phyloP scores from a whole-genome alignment of 2,888 invertebrate genomes.

The Zygaena filipendulae region DNA sequence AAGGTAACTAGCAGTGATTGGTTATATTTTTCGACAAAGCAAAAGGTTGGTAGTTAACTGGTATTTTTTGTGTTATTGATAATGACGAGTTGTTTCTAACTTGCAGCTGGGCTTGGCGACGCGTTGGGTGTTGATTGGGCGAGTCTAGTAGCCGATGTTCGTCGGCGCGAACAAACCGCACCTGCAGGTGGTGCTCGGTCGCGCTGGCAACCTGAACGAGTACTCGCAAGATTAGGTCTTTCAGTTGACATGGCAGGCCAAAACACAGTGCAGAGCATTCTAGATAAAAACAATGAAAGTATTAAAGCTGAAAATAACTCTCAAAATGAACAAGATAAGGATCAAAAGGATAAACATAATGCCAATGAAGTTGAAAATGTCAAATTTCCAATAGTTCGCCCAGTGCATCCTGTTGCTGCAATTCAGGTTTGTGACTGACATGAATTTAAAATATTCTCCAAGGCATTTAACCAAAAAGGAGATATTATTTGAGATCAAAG shows the following conservation, averaged over 20 bases:
- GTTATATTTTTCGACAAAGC: too few relatives aligned
- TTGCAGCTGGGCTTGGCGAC: conserved; percentile 78
- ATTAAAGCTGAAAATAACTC: conserved; percentile 25
- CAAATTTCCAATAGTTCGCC: conserved; percentile 34
- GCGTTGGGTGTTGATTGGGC: conserved; percentile 97
- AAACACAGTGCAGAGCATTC: conserved; percentile 42
- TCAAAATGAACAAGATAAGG: conserved; percentile 23
- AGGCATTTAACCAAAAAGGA: too few relatives aligned
- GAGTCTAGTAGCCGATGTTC: conserved; percentile 84
- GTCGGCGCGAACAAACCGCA: conserved; percentile 60
- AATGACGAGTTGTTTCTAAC: too few relatives aligned
- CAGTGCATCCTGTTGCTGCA: conserved; percentile 65
- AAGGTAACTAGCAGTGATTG: too few relatives aligned
- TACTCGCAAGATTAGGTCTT: conserved; percentile 83
- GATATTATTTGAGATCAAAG: too few relatives aligned
- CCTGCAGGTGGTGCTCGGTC: conserved; percentile 72
- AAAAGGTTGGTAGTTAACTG: too few relatives aligned
- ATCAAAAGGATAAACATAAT: conserved; percentile 37
- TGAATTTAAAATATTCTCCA: too few relatives aligned
- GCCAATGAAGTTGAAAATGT: conserved; percentile 21
- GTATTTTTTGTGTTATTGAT: too few relatives aligned
- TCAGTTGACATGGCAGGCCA: conserved; percentile 82
- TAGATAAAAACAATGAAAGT: conserved; percentile 39
- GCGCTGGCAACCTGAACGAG: conserved; percentile 83
- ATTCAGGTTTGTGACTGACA: conserved; percentile 58